These are phyloP conservation scores for Rotaria socialis DNA, from an alignment of 2,888 invertebrate species.

Conservation along the genomic window DNA sequence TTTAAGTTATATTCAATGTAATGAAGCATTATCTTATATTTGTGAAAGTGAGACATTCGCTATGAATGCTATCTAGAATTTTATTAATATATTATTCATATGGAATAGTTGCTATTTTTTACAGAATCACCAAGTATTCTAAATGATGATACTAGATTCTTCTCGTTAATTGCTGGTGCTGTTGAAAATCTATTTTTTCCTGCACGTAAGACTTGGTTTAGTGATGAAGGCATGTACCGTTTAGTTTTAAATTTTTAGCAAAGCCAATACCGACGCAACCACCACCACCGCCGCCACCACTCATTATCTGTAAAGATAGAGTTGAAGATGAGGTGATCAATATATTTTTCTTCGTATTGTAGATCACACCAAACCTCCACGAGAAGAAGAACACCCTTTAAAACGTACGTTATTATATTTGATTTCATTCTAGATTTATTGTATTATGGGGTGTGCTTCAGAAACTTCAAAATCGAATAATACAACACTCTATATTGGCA, in stretches of 20 bases:
- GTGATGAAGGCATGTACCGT: no score
- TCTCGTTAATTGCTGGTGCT: background rate
- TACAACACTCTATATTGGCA: background rate
- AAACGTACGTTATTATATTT: background rate
- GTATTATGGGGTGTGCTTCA: background rate
- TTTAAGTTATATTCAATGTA: background rate
- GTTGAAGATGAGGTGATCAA: rapidly evolving
- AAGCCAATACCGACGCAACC: background rate
- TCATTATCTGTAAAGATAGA: background rate
- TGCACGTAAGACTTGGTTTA: background rate
- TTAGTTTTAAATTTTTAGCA: no score
- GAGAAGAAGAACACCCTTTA: background rate
- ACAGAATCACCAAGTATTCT: background rate
- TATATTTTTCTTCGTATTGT: background rate
- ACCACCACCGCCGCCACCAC: background rate
- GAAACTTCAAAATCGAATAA: background rate
- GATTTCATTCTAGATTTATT: background rate
- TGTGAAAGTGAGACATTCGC: background rate
- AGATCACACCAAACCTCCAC: background rate
- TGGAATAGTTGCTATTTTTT: background rate
- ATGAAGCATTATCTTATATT: background rate
- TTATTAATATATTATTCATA: background rate
- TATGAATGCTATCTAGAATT: background rate
- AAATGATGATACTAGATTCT: background rate
- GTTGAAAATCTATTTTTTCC: background rate